Evolutionary conservation across 1,140 invertebrate genomes (phyloP).

Genomic region (Drosophila obscura): DNA sequence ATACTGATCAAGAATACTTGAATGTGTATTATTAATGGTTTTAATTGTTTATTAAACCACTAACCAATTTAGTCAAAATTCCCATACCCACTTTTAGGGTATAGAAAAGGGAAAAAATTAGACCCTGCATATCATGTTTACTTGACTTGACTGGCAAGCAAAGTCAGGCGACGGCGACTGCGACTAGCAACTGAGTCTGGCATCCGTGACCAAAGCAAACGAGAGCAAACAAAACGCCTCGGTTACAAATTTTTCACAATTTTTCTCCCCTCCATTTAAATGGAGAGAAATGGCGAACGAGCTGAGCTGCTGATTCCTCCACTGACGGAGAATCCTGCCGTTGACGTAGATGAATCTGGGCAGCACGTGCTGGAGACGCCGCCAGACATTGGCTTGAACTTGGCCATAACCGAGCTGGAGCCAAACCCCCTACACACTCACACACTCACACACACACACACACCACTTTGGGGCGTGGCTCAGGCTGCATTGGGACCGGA

Average conservation of each 20-base stretch:
- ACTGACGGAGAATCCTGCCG: constrained; percentile 53
- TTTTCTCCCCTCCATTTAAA: constrained; percentile 69
- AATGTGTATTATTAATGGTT: too few relatives aligned
- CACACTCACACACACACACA: neutral
- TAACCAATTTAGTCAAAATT: too few relatives aligned
- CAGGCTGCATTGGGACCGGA: neutral
- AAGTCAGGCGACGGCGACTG: constrained; percentile 6
- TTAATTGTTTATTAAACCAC: too few relatives aligned
- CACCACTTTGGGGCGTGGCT: constrained; percentile 4
- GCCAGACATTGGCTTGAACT: constrained; percentile 62
- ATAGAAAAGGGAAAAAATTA: constrained; percentile 63
- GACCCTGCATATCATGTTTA: constrained; percentile 75
- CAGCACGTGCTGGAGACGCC: constrained; percentile 66
- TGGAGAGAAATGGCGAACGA: constrained; percentile 65
- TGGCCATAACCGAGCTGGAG: constrained; percentile 37
- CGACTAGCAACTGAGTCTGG: constrained; percentile 6
- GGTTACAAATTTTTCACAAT: constrained; percentile 77
- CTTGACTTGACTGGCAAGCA: constrained; percentile 74
- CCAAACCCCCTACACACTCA: neutral
- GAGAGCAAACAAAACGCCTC: constrained; percentile 68
- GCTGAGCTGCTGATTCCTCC: constrained; percentile 37
- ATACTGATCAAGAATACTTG: too few relatives aligned
- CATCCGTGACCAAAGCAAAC: constrained; percentile 65
- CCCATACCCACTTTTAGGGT: neutral
- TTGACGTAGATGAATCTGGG: constrained; percentile 76